Conservation (phyloP, 2,797 vertebrate genomes). For the Danio jaintianensis region DNA sequence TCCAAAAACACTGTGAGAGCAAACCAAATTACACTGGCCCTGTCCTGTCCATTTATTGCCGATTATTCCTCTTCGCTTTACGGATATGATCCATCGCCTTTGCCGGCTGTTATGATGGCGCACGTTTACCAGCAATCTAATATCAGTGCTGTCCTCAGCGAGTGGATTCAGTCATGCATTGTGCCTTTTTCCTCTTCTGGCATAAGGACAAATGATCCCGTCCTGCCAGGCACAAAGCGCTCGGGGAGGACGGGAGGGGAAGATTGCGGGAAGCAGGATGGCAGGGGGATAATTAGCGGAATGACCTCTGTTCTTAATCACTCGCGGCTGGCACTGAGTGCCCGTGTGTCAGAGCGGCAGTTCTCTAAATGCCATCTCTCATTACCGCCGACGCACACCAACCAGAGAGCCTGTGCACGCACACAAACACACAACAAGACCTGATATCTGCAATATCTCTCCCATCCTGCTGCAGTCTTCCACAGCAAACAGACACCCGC, state of each 20-base stretch:
- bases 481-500: not conserved
- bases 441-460: constrained; percentile 16
- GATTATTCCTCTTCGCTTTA: constrained; percentile 35
- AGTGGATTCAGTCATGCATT: constrained; percentile 31
- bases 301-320: constrained; percentile 84
- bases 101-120: not conserved
- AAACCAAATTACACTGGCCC: constrained; percentile 35
- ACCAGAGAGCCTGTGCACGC: not conserved
- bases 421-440: constrained; percentile 23
- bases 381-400: constrained; percentile 71
- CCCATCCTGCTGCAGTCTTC: not conserved
- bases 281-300: constrained; percentile 82
- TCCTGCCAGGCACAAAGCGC: constrained; percentile 48
- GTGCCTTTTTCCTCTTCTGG: constrained; percentile 35
- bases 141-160: constrained; percentile 26
- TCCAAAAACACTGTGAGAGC: constrained; percentile 16
- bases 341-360: constrained; percentile 80
- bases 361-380: constrained; percentile 84
- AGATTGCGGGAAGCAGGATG: constrained; percentile 71
- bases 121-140: constrained; percentile 36
- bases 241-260: constrained; percentile 34
- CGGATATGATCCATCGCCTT: constrained; percentile 7
- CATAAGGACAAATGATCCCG: constrained; percentile 36
- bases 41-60: constrained; percentile 32
- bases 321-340: constrained; percentile 80